Evolutionary conservation across 2,113 vertebrate species (phyloP).

Genomic region (Pelodiscus sinensis): DNA sequence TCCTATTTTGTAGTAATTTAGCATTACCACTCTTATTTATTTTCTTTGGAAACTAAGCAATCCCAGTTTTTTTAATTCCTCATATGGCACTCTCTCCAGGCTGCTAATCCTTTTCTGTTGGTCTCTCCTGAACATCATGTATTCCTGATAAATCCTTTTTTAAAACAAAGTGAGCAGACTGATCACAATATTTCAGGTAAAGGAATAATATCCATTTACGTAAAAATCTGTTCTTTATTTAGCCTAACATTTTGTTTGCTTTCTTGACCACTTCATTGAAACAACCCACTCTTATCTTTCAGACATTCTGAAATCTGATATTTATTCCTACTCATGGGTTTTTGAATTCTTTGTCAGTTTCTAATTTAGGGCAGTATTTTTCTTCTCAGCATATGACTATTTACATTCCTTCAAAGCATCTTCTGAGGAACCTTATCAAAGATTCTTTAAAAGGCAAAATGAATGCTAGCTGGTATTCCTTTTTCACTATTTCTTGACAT

Average conservation of each 20-base stretch:
- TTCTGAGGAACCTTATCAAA: not conserved
- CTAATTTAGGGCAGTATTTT: not conserved
- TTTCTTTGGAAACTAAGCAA: slow-evolving; percentile 58
- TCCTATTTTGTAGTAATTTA: slow-evolving; percentile 49
- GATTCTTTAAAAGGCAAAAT: not conserved
- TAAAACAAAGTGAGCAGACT: not conserved
- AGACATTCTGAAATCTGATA: not conserved
- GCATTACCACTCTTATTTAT: slow-evolving; percentile 50
- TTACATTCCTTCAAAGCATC: not conserved
- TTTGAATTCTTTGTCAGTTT: not conserved
- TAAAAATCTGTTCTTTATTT: slow-evolving; percentile 3
- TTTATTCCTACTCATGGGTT: not conserved
- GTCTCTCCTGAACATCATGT: no score
- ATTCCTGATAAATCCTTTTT: not conserved
- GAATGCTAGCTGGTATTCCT: not conserved
- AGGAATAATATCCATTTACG: not conserved
- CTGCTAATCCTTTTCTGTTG: not conserved
- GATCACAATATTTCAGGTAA: not conserved
- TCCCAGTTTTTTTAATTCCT: slow-evolving; percentile 51
- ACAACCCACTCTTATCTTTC: accelerated
- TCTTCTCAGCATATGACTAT: not conserved
- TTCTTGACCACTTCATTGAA: not conserved
- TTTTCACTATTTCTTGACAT: not conserved
- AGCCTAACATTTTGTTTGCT: not conserved
- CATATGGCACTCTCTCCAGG: slow-evolving; percentile 51